Conservation (phyloP, 2,797 vertebrate species). For the Fistularia tabacaria region DNA sequence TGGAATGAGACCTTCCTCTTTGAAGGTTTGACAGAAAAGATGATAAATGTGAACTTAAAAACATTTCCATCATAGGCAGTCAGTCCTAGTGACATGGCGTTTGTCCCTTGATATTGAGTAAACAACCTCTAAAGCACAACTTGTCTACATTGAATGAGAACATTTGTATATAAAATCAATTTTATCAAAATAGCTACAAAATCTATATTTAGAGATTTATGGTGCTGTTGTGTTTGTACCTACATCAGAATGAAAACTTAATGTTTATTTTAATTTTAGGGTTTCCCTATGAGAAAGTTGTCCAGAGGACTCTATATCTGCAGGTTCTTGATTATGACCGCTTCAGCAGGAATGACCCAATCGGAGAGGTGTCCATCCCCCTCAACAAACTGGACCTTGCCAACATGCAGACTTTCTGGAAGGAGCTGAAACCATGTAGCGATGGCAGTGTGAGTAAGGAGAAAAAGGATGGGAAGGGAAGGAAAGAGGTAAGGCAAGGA, state of each 20-base stretch:
- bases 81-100: too few relatives aligned
- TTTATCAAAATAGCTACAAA: too few relatives aligned
- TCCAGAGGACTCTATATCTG: slow-evolving; percentile 93
- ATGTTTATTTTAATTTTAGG: slow-evolving; percentile 68
- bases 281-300: slow-evolving; percentile 97
- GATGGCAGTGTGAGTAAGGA: slow-evolving; percentile 82
- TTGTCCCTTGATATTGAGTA: too few relatives aligned
- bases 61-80: not conserved
- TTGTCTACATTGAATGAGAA: too few relatives aligned
- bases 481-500: slow-evolving; percentile 22
- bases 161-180: too few relatives aligned
- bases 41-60: not conserved
- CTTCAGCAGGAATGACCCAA: slow-evolving; percentile 97
- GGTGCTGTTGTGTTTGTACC: not conserved
- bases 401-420: slow-evolving; percentile 99
- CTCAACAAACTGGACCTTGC: slow-evolving; percentile 97
- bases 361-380: slow-evolving; percentile 95
- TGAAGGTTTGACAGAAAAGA: slow-evolving; percentile 76
- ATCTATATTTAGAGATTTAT: too few relatives aligned
- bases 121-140: too few relatives aligned
- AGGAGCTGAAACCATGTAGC: slow-evolving; percentile 97
- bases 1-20: slow-evolving; percentile 99
- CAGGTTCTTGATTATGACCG: slow-evolving; percentile 98
- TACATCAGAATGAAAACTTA: slow-evolving; percentile 5
- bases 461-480: not conserved